phyloP scores from a whole-genome alignment of 2,888 invertebrate species.

The Apocheima hispidaria region DNA sequence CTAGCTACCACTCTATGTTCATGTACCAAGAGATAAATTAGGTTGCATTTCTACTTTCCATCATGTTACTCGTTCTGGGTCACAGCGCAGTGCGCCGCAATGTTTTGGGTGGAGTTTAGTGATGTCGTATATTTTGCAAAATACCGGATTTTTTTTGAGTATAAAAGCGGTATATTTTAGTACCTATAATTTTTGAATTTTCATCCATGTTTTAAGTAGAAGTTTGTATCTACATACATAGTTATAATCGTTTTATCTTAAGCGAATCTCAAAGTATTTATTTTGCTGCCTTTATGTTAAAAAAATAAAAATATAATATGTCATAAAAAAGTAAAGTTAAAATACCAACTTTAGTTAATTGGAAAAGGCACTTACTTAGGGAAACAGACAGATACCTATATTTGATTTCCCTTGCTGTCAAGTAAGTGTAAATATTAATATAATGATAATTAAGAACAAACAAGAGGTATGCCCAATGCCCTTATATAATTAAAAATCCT shows the following conservation, averaged over 20 bases:
- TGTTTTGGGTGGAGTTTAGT: constrained; percentile 29
- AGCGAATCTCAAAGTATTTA: neutral
- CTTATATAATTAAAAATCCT: too few relatives aligned
- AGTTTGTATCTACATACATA: too few relatives aligned
- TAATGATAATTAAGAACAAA: too few relatives aligned
- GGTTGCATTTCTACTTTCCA: constrained; percentile 6
- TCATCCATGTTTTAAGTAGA: neutral
- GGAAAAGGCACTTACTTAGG: too few relatives aligned
- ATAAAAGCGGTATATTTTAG: neutral
- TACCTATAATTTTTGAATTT: neutral
- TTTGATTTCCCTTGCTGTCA: too few relatives aligned
- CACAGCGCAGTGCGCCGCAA: constrained; percentile 27
- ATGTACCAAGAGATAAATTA: constrained; percentile 9
- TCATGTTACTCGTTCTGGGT: constrained; percentile 36
- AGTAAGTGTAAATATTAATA: too few relatives aligned
- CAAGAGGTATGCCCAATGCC: too few relatives aligned
- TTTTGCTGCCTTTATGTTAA: neutral
- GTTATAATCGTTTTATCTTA: neutral
- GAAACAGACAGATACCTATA: too few relatives aligned
- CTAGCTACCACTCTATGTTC: neutral
- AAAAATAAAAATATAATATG: too few relatives aligned
- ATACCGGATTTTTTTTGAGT: neutral
- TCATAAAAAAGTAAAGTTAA: neutral
- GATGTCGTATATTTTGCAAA: constrained; percentile 13
- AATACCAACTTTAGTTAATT: too few relatives aligned